phyloP scores from a whole-genome alignment of 2,888 invertebrate genomes.

The Parapristionchus giblindavisi region DNA sequence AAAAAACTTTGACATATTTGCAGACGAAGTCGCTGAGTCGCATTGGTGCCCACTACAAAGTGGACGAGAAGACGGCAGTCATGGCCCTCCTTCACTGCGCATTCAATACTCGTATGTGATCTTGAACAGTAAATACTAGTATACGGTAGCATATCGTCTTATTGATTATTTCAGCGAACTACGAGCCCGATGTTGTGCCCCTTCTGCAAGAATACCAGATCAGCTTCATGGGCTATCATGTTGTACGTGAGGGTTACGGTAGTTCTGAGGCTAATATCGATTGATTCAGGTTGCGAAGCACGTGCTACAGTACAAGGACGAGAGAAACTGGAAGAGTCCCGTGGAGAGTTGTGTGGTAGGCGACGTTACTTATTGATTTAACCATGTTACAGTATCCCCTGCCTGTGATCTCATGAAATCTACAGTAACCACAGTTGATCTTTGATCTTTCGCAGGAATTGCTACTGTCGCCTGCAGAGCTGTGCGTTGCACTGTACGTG shows the following conservation, averaged over 20 bases:
- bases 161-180: background rate
- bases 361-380: too few species aligned
- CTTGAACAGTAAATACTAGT: background rate
- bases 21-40: conserved; percentile 5
- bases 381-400: too few species aligned
- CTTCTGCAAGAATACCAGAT: background rate
- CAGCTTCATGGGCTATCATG: background rate
- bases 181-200: conserved; percentile 3
- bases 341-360: background rate
- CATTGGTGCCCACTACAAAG: conserved; percentile 31
- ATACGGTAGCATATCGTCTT: background rate
- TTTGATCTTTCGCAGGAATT: background rate
- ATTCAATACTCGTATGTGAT: conserved; percentile 2
- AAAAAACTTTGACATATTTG: background rate
- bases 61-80: background rate
- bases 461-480: background rate
- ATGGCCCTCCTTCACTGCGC: background rate
- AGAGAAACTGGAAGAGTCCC: background rate
- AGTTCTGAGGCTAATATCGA: background rate
- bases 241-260: background rate
- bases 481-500: background rate
- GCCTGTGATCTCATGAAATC: too few species aligned
- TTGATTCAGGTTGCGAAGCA: background rate
- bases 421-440: background rate
- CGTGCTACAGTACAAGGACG: background rate